Base-by-base conservation (phyloP, 2,888 invertebrate species). In the Macropis europaea region DNA sequence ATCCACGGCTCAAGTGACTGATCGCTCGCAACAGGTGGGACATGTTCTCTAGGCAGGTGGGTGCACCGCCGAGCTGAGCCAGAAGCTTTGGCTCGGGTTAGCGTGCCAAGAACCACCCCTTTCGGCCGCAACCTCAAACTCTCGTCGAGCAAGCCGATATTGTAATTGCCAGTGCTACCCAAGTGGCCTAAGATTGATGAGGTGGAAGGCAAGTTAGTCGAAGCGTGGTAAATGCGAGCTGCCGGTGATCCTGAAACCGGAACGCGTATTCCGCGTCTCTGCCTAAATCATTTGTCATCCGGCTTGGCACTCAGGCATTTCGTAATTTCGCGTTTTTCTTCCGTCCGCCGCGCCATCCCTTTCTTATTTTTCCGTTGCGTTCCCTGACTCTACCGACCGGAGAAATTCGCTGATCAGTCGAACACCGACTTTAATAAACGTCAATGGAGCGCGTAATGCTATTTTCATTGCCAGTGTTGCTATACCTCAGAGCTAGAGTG, bases 161-260 rank as follows among this genome's bases (percentile, higher is more conserved):
- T 89, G 88, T 88, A 89, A 89, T 88, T 89, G 87, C 85, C 84
- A 86, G 84, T 83, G 86, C 85, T 83, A 86, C 80, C 86, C 84
- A 85, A 87, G 87, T 86, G 84, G 86, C 84, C 86, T 84, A 87
- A 88, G 88, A 88, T 88, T 88, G 88, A 88, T 88, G 88, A 88
- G 86, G 86, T 84, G 87, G 85, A 87, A 87, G 86, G 79, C 76
- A 82, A 86, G 85, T 86, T 86, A 84, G 80, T 83, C 84, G 82
- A 76, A 82, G 84, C 83, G 81, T 83, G 79, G 81, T 82, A 86
- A 87, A 86, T 86, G 82, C 79, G 81, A 84, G 78, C 76, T 77
- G 75, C 76, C 79, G 81, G 79, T 76, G 81, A 79, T 83, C 76
- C 67, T 60, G 64, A 80, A 82, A 79, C 79, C 73, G 73, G 77